Conservation (phyloP, 2,888 invertebrate species). For the Escarpia spicata region DNA sequence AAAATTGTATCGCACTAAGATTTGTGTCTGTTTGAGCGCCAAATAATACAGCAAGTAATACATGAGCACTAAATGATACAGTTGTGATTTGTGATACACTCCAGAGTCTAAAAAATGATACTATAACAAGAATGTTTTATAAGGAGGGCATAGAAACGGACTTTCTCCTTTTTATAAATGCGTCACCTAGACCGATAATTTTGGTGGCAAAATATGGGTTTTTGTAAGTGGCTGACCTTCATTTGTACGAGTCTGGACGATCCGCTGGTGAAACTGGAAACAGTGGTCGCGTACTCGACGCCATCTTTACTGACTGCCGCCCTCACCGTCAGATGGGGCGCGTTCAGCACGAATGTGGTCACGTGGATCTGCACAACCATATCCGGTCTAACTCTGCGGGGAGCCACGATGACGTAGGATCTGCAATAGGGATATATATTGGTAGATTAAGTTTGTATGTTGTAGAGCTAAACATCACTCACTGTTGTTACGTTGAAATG, state of each 20-base stretch:
- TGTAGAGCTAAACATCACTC: background rate
- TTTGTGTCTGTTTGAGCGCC: no score
- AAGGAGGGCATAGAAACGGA: no score
- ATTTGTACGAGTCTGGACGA: background rate
- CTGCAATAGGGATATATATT: background rate
- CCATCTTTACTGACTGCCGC: background rate
- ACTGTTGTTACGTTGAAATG: background rate
- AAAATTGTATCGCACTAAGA: no score
- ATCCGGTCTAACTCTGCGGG: conserved; percentile 3
- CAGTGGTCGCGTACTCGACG: background rate
- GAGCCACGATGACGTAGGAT: background rate
- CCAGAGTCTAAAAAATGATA: no score
- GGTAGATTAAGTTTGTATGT: no score
- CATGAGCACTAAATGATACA: no score
- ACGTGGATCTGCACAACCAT: conserved; percentile 6
- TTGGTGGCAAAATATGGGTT: no score
- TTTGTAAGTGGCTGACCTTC: background rate
- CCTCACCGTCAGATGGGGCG: background rate
- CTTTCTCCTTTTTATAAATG: no score
- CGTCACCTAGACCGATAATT: no score
- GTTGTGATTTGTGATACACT: no score
- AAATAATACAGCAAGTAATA: no score
- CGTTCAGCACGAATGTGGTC: background rate
- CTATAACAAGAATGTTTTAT: no score
- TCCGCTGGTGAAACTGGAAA: background rate